These are phyloP conservation scores for Chiloscyllium plagiosum DNA, from an alignment of 2,113 vertebrate species.

Conservation along the genomic window DNA sequence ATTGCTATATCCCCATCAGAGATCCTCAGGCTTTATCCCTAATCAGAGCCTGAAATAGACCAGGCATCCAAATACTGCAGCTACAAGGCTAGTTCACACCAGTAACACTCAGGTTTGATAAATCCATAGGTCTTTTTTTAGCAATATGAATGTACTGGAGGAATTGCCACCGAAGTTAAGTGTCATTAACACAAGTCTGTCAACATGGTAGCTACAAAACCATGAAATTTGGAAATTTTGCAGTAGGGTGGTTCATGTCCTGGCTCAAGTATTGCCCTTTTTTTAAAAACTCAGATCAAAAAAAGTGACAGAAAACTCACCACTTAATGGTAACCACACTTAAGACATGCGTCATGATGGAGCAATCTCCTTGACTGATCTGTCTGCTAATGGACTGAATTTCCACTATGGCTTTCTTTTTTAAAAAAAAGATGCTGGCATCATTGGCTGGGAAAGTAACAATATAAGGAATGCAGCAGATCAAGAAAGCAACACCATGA, in stretches of 20 bases:
- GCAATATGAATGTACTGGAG: background rate
- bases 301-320: background rate
- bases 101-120: too few species aligned
- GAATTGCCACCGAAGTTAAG: background rate
- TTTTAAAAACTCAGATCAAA: too few species aligned
- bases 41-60: too few species aligned
- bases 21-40: too few species aligned
- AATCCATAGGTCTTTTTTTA: background rate
- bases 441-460: too few species aligned
- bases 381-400: background rate
- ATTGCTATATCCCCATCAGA: too few species aligned
- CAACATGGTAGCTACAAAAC: background rate
- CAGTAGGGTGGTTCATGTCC: background rate
- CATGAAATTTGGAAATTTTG: background rate
- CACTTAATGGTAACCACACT: background rate
- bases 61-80: too few species aligned
- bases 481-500: background rate
- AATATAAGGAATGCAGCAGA: too few species aligned
- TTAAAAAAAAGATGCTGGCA: too few species aligned
- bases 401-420: background rate
- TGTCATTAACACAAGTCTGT: background rate
- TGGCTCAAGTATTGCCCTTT: background rate
- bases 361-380: background rate
- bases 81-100: too few species aligned
- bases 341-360: background rate